Base-by-base conservation (phyloP, 2,113 vertebrate species). In the Caranx melampygus region DNA sequence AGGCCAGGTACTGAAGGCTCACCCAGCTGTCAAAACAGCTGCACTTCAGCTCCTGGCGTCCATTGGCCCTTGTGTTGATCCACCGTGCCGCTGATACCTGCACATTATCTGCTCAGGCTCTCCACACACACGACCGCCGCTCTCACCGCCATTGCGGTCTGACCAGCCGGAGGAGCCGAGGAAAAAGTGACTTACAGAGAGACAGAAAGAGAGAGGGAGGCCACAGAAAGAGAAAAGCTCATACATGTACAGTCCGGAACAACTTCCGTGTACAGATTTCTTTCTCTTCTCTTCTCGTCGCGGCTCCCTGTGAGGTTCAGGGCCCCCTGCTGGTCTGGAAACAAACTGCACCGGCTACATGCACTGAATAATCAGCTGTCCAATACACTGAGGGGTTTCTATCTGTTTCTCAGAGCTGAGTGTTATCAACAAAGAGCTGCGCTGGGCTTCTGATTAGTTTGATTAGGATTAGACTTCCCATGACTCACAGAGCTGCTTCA, bases 11-110 rank as follows among this genome's bases (percentile, higher is more conserved):
- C 45, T 42, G 64, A 64, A 68, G 72, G 26, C 51, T 87, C 69
- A 45, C 51, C 54, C 88, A 91, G 91, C 89, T 93, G 92, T 93
- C 92, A 91, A 85, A 89, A 87, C 89, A 92, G 91, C 82, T 81
- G 77, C 83, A n/a, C 72, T 49, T 85, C 79, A 86, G 6, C 66
- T 86, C 82, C 79, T 86, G 57, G 67, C 61, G 88, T 91, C 87
- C 91, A 89, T 85, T 62, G 82, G 89, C 72, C 89, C 64, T 16
- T 9, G 26, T 0, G 66, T 1, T 10, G 26, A n/a, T 21, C 51
- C 6, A 42, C 31, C n/a, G 57, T 61, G 62, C 20, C 20, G 52
- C 44, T 6, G 16, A 44, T 2, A 68, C n/a, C 26, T 1, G 14
- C 45, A 3, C 74, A 31, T 59, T 13, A 45, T 69, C 72, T 3